A percentile compares a stretch with the other conserved stretches of the same genome.
Conservation (phyloP, 2,113 vertebrate genomes). For the Grus americana region DNA sequence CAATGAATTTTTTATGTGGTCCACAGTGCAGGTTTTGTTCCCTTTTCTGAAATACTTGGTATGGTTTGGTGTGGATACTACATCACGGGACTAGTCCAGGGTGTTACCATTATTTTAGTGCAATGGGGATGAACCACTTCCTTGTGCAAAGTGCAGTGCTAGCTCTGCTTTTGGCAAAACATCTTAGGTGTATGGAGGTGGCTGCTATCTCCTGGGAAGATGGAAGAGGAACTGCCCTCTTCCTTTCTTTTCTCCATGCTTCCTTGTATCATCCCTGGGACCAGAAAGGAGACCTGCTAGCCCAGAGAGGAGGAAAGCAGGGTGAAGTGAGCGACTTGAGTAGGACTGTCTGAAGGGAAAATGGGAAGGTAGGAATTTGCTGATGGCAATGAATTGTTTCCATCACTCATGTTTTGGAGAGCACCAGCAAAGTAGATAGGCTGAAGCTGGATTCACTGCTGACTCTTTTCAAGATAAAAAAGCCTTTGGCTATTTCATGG, state of each 20-base stretch:
- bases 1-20: background rate
- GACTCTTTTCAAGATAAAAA: background rate
- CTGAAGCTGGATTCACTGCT: background rate
- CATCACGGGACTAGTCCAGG: too few relatives aligned
- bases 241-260: background rate
- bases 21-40: background rate
- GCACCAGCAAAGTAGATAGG: background rate
- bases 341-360: background rate
- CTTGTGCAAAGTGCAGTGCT: background rate
- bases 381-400: background rate
- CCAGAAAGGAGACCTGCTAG: background rate
- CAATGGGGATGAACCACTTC: background rate
- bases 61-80: background rate
- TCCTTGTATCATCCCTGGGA: background rate
- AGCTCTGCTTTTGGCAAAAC: background rate
- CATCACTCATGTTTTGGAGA: background rate
- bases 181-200: background rate
- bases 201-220: background rate
- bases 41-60: background rate
- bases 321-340: accelerated
- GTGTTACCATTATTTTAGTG: background rate
- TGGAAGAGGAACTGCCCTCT: background rate
- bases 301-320: background rate
- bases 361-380: background rate
- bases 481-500: background rate